Base-by-base conservation (phyloP, 92 coral and sea anemone genomes). In the Phenganax marumi region DNA sequence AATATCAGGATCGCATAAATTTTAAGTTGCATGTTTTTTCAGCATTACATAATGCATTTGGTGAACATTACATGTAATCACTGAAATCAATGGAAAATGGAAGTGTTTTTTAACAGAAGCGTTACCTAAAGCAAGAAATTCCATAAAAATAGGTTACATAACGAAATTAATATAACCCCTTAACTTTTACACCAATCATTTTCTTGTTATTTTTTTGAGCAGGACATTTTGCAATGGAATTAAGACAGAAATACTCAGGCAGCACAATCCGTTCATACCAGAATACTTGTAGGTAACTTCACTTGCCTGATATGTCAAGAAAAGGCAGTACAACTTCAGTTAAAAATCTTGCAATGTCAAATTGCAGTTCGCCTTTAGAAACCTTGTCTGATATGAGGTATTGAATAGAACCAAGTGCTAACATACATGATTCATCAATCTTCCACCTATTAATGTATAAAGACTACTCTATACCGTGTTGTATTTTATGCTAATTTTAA, bases 351-450 rank as follows among this genome's bases (percentile, higher is more conserved):
- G 90, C 72, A 84, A 92, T 90, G 64, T 92, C 96, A 50, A 91
- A 81, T 46, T 87, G 78, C 17, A 78, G 71, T 51, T 91, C 87
- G 1, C 92, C 91, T 54, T 90, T 89, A 22, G 97, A 72, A 52
- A 95, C 97, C 80, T 90, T 95, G 70, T 92, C 97, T 43, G 92
- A 88, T 56, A 95, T 88, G 10, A 95, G 93, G 0, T 96, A 81
- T 75, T 95, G 93, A 63, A 95, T 90, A 63, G 97, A 95, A 5
- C 98, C 98, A 90, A 95, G 91, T 64, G 98, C 98, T 47, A 95
- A 77, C 97, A 95, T 92, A 73, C 97, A 92, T 0, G 97, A 93
- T 81, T 95, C 98, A 56, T 95, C 97, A 39, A 92, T 83, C 81
- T 95, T 95, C 98, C 98, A 95, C 98, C 98, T 95, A 21, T 17